phyloP scores from a whole-genome alignment of 2,113 vertebrate species.

The Propithecus coquereli region DNA sequence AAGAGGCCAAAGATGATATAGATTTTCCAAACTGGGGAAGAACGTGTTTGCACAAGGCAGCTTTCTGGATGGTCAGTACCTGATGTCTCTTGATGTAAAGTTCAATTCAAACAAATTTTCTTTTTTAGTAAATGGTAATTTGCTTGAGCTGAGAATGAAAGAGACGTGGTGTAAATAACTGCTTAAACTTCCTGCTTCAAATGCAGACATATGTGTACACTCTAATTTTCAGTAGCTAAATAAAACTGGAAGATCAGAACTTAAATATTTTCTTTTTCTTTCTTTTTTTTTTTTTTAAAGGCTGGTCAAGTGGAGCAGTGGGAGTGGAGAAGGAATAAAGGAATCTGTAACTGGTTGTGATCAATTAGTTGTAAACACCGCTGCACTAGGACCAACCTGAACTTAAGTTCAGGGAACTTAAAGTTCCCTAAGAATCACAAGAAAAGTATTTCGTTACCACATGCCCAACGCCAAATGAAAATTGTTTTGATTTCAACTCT shows the following conservation, averaged over 20 bases:
- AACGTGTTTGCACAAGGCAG: not conserved
- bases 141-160: not conserved
- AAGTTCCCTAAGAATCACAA: not conserved
- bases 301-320: too few species aligned
- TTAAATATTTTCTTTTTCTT: not conserved
- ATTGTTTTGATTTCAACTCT: not conserved
- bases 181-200: not conserved
- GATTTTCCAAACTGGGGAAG: not conserved
- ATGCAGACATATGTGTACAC: not conserved
- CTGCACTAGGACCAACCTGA: too few species aligned
- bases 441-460: not conserved
- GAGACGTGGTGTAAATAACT: not conserved
- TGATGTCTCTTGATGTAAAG: not conserved
- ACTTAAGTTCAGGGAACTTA: not conserved
- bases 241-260: not conserved
- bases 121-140: not conserved
- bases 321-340: too few species aligned
- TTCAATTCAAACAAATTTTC: not conserved
- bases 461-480: slow-evolving; percentile 19
- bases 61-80: not conserved
- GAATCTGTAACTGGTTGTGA: too few species aligned
- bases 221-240: not conserved
- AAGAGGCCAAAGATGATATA: not conserved
- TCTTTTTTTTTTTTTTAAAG: too few species aligned
- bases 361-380: too few species aligned